Conservation (phyloP, 2,797 vertebrate genomes). For the Cheracebus regulus region DNA sequence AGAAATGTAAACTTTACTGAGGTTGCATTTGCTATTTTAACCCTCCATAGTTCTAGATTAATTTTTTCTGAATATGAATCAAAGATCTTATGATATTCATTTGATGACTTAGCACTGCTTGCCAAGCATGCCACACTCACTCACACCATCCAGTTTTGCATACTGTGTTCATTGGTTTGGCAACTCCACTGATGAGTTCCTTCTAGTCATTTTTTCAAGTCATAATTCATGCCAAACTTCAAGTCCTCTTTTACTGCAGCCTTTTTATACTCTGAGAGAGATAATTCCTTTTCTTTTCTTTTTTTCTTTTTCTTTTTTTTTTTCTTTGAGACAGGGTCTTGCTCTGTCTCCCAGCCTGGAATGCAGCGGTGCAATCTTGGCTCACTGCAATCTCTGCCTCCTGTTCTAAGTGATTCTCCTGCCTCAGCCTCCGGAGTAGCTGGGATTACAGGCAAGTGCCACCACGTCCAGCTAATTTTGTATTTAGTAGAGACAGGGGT, state of each 20-base stretch:
- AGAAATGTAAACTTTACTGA: not conserved
- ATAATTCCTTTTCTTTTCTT: not conserved
- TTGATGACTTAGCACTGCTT: not conserved
- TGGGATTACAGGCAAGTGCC: not conserved
- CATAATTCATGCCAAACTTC: not conserved
- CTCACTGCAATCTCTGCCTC: not conserved
- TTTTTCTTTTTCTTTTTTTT: no score
- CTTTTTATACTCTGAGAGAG: not conserved
- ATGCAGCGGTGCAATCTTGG: not conserved
- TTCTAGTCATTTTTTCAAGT: conserved; percentile 1
- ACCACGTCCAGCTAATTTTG: not conserved
- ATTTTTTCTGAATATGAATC: conserved; percentile 24
- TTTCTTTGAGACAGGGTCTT: not conserved
- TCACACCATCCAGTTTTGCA: not conserved
- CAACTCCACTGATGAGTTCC: not conserved
- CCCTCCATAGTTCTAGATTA: not conserved
- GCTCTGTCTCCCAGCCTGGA: not conserved
- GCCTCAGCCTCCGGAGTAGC: not conserved
- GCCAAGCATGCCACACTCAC: not conserved
- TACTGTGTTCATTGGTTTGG: not conserved
- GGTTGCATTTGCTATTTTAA: not conserved
- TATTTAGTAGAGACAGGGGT: not conserved
- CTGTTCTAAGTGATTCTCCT: not conserved
- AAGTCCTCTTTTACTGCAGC: not conserved
- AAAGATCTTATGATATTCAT: not conserved